phyloP scores from a whole-genome alignment of 2,113 vertebrate genomes.

The Panthera tigris region DNA sequence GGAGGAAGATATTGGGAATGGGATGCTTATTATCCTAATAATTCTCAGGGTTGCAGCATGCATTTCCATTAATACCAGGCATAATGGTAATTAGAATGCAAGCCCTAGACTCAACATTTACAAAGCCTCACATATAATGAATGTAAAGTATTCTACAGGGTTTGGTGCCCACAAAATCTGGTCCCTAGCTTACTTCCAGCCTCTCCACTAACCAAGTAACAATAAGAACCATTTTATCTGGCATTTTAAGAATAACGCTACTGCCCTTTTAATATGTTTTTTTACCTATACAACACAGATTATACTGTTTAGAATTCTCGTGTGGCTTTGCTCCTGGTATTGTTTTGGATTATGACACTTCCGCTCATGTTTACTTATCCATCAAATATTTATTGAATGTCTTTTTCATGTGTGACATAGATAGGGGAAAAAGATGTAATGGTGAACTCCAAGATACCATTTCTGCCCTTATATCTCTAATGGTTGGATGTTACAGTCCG shows the following conservation, averaged over 20 bases:
- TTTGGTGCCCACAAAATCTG: neutral
- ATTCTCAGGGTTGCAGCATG: conserved; percentile 36
- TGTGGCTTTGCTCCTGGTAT: neutral
- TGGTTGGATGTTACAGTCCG: neutral
- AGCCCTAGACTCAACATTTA: conserved; percentile 38
- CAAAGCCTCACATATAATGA: conserved; percentile 15
- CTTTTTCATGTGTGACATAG: neutral
- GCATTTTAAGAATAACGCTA: neutral
- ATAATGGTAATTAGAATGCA: conserved; percentile 37
- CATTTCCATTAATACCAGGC: conserved; percentile 53
- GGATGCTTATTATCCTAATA: conserved; percentile 33
- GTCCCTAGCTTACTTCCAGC: neutral
- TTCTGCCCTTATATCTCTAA: neutral
- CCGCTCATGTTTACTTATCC: neutral
- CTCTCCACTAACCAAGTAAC: neutral
- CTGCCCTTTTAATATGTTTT: neutral
- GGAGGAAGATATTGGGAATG: conserved; percentile 1
- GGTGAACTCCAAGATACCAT: neutral
- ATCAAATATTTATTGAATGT: neutral
- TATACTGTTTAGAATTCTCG: neutral
- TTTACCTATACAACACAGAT: neutral
- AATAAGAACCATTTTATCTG: neutral
- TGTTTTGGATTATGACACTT: neutral
- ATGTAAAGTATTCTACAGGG: neutral
- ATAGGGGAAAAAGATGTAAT: neutral